Base-by-base conservation (phyloP, 2,888 invertebrate species). In the Drosophila fungiperda region DNA sequence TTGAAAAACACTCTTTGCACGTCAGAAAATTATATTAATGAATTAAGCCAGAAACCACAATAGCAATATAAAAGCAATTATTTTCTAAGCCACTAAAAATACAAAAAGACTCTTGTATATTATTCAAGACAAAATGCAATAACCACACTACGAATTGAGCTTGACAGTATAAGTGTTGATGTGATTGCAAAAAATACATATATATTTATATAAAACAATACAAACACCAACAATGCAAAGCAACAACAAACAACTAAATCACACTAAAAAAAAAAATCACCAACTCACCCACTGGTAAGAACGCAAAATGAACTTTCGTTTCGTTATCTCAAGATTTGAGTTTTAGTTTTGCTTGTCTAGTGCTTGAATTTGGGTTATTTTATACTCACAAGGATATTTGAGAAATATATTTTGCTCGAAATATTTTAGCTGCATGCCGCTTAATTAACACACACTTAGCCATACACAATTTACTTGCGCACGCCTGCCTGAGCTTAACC, bases 231-330 rank as follows among this genome's bases (percentile, higher is more conserved):
- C 57, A 80, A 68, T 54, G 64, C 68, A 70, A 73, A 61, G 66
- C 59, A 62, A 57, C 59, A 62, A 57, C 66, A 57, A 76, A 60
- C 38, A 53, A 77, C 57, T 64, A 61, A 48, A 62, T 67, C 71
- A 78, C 75, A 78, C 65, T 29, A 29, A 45, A 15, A 38, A n/a
- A 23, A 57, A 58, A 73, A 57, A 66, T 53, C 63, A 76, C 58
- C 65, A 81, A 73, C 79, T 74, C 77, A 77, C 73, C 75, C 77
- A 85, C 85, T 76, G 85, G 85, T 86, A 86, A 86, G 85, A 86
- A 85, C 83, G 88, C 86, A 86, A 87, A 76, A 87, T 80, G 68
- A 71, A 80, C 64, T 80, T 83, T 78, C 67, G 75, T 81, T 82
- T 87, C 36, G 60, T 68, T 40, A 49, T 55, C n/a, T 38, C 49